Base-by-base conservation (phyloP, 1,140 invertebrate genomes). In the Drosophila lacteicornis region DNA sequence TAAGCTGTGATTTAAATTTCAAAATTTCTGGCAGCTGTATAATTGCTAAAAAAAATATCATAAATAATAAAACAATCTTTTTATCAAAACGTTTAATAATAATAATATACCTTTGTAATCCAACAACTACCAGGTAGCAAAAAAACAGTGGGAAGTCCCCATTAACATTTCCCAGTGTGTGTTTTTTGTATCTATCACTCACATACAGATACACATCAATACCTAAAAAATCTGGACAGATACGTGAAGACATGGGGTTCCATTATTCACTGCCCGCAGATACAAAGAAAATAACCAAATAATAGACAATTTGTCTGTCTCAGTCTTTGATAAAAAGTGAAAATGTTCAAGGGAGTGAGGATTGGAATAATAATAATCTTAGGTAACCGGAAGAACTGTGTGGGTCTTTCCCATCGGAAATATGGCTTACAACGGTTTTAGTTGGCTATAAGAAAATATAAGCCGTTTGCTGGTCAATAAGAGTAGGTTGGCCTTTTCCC, bases 281-380 rank as follows among this genome's bases (percentile, higher is more conserved):
- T 74, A 70, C 51, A 49, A 55, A 46, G 60, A 53, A 51, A 62
- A 80, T 63, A 79, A 57, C 38, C 71, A 62, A 62, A 79, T 78
- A 80, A 90, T 81, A 84, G 80, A 61, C 55, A 50, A 78, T 70
- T 63, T 66, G 49, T 56, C 51, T 61, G 55, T 75, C 49, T 53
- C 46, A 75, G 17, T 30, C 53, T 46, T 70, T 76, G 80, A 88
- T 69, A 61, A 90, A 81, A 79, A 84, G 51, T 67, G 62, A 75
- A 63, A 70, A 75, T 73, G 69, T 25, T 22, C 0, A 25, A 11
- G 22, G n/a, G 65, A 46, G 69, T 43, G 62, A 51, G 42, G 49
- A 58, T 70, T 74, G 65, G 9, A 38, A 38, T 19, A 17, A 38
- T 61, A 45, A 62, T 61, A 45, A 62, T 50, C 36, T 22, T 12